Conservation (phyloP, 2,113 vertebrate genomes). For the Laticauda colubrina region DNA sequence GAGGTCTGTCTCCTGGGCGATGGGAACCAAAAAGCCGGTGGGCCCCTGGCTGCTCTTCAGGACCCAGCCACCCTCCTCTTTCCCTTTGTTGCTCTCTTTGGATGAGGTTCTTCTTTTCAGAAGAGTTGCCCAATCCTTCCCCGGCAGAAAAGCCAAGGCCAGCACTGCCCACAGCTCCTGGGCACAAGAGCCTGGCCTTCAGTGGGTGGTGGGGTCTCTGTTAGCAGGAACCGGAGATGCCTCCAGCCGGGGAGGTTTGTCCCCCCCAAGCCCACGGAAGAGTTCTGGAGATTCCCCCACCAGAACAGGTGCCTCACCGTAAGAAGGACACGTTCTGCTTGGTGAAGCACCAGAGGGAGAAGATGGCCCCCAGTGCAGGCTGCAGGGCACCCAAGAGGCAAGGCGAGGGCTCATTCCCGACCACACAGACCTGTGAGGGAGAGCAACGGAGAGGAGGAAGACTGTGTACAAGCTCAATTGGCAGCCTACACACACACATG, state of each 20-base stretch:
- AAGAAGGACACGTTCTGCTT: conserved; percentile 85
- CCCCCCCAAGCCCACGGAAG: neutral
- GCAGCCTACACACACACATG: conserved; percentile 24
- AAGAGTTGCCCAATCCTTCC: neutral
- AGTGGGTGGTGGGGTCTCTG: neutral
- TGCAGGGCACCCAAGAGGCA: conserved; percentile 74
- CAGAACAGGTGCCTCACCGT: conserved; percentile 72
- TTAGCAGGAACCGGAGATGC: neutral
- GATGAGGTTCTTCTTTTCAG: neutral
- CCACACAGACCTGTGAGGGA: conserved; percentile 82
- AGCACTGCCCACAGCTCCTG: neutral
- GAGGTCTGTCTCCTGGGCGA: neutral
- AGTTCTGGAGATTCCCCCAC: neutral
- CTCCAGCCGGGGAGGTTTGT: neutral
- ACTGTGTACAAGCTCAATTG: neutral
- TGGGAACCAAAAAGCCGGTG: neutral
- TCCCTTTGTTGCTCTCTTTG: too few species aligned
- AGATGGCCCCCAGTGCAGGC: conserved; percentile 78
- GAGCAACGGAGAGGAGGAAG: neutral
- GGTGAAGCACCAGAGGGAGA: conserved; percentile 88
- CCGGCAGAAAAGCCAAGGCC: neutral
- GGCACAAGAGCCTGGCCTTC: neutral
- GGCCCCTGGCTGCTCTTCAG: neutral
- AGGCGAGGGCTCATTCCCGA: conserved; percentile 78
- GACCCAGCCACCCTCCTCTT: neutral